Base-by-base conservation (phyloP, 2,888 invertebrate species). In the Lithophane ornitopus region DNA sequence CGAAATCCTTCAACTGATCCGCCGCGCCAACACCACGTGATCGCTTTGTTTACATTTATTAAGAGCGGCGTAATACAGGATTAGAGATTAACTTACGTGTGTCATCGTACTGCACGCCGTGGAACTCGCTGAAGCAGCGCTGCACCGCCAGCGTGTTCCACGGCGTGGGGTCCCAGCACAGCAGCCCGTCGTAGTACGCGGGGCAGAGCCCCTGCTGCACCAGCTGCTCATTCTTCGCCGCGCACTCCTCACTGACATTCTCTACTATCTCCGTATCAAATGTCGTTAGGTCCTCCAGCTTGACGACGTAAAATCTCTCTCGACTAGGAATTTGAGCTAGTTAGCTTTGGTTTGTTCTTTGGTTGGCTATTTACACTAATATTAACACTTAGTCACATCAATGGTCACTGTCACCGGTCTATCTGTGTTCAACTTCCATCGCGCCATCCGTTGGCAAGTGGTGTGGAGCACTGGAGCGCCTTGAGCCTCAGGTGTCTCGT, bases 121-220 rank as follows among this genome's bases (percentile, higher is more conserved):
- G 97, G 76, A 99, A 96, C 89, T 98, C 98, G 66, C 97, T 97
- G 90, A 99, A 98, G 93, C 99, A 99, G 67, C 98, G 97, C 85
- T 98, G 97, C 44, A 97, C 95, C 2, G 98, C 98, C 69, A 97
- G 93, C 0, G 97, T 97, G 83, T 98, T 98, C 81, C 97, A 97
- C 0, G 97, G 96, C 3, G 98, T 98, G 4, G 97, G 97, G 19
- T 98, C 98, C 99, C 99, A 99, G 93, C 99, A 99, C 54, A 98
- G 96, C 76, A 98, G 95, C 7, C 97, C 97, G 91, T 99, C 98
- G 96, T 97, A 98, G 86, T 97, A 97, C 58, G 97, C 97, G 75
- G 97, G 97, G 91, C 98, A 98, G 91, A 91, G 93, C 72, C 90
- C 91, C 54, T 91, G 90, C 56, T 91, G 92, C 39, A 92, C 89